These are phyloP conservation scores for Ataeniobius toweri DNA, from an alignment of 2,797 vertebrate species.

Conservation along the genomic window DNA sequence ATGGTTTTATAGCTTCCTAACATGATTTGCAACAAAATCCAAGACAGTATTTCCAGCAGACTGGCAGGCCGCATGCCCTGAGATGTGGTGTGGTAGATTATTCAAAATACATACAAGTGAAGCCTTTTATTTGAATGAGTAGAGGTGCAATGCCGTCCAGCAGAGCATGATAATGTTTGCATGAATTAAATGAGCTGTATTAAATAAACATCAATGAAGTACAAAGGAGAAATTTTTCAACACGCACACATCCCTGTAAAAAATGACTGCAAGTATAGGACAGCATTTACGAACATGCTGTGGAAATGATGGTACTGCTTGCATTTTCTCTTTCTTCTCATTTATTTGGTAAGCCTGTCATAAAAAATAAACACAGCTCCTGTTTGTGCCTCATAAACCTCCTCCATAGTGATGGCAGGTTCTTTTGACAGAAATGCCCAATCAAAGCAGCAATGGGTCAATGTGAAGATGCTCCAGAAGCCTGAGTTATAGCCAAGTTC, in stretches of 20 bases:
- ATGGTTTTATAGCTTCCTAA: neutral
- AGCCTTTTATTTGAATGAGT: constrained; percentile 5
- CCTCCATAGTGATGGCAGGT: constrained; percentile 42
- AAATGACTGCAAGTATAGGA: constrained; percentile 39
- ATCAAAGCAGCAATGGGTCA: constrained; percentile 72
- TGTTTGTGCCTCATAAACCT: constrained; percentile 66
- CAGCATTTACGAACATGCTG: constrained; percentile 45
- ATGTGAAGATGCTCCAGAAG: constrained; percentile 60
- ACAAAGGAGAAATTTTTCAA: constrained; percentile 22
- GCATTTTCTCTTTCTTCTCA: constrained; percentile 43
- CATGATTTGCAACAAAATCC: constrained; percentile 4
- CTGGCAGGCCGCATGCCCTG: constrained; percentile 24
- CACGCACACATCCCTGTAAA: neutral
- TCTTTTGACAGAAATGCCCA: constrained; percentile 74
- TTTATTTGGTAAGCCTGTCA: constrained; percentile 68
- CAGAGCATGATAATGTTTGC: constrained; percentile 35
- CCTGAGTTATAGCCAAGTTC: constrained; percentile 68
- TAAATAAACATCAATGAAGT: constrained; percentile 35
- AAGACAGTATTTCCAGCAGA: constrained; percentile 12
- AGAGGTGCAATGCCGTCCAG: constrained; percentile 34
- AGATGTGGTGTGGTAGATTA: constrained; percentile 19
- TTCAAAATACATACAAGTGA: constrained; percentile 18
- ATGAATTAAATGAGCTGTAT: constrained; percentile 46
- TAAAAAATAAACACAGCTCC: constrained; percentile 71
- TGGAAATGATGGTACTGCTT: constrained; percentile 65